Evolutionary conservation across 2,113 vertebrate species (phyloP).

Genomic region (Dicaeum eximium): DNA sequence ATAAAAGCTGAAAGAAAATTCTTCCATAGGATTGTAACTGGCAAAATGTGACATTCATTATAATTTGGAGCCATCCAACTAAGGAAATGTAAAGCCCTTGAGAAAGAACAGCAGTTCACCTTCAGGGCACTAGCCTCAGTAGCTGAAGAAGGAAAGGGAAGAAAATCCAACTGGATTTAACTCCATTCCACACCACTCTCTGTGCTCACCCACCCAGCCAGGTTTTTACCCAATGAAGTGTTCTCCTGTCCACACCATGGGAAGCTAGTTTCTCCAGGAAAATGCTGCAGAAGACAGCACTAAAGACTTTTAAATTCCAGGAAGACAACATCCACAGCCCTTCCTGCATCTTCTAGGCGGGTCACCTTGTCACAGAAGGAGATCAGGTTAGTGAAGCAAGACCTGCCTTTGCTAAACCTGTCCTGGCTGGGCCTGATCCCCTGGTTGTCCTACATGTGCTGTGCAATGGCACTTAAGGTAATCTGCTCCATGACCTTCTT

Average conservation of each 20-base stretch:
- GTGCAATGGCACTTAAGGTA: background rate
- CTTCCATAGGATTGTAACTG: background rate
- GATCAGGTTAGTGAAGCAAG: background rate
- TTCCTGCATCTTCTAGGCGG: rapidly evolving
- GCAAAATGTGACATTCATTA: background rate
- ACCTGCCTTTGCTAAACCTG: background rate
- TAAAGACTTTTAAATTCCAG: background rate
- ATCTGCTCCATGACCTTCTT: background rate
- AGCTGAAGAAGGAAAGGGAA: background rate
- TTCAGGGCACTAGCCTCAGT: background rate
- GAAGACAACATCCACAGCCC: background rate
- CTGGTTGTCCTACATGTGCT: background rate
- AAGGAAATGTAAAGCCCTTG: background rate
- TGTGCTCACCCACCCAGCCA: background rate
- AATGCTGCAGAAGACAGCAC: background rate
- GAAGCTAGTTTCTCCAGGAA: background rate
- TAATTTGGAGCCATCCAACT: background rate
- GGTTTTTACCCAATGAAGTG: background rate
- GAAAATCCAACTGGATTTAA: background rate
- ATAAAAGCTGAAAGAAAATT: background rate
- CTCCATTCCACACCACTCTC: background rate
- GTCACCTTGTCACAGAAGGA: background rate
- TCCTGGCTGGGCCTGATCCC: background rate
- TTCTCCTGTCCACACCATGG: background rate
- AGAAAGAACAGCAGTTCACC: background rate